Evolutionary conservation across 2,888 invertebrate genomes (phyloP).

Genomic region (Megaustenia siamemsis): DNA sequence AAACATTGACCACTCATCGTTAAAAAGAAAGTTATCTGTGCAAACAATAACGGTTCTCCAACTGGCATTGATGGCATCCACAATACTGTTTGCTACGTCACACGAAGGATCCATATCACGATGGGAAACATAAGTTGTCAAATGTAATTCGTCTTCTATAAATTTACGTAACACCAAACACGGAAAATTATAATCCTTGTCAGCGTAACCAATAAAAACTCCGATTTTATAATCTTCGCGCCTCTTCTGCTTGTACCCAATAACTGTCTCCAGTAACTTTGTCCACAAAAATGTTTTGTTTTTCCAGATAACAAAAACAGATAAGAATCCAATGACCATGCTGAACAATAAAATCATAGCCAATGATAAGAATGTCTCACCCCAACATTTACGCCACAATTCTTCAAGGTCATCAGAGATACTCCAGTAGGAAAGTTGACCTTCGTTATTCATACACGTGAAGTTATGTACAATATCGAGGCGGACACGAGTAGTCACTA

Average conservation of each 20-base stretch:
- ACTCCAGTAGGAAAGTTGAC: neutral
- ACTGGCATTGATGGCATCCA: conserved; percentile 36
- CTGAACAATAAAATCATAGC: conserved; percentile 9
- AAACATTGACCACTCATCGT: conserved; percentile 43
- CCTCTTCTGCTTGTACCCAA: neutral
- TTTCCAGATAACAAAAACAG: conserved; percentile 5
- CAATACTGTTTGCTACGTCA: conserved; percentile 6
- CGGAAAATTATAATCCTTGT: conserved; percentile 6
- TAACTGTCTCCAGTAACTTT: neutral
- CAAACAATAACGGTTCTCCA: conserved; percentile 40
- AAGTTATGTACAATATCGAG: conserved; percentile 18
- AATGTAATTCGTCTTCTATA: conserved; percentile 7
- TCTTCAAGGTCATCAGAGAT: neutral
- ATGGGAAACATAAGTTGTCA: conserved; percentile 1
- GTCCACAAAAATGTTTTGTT: conserved; percentile 23
- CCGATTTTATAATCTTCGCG: conserved; percentile 17
- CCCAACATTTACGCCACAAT: conserved; percentile 35
- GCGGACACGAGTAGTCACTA: conserved; percentile 9
- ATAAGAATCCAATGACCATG: conserved; percentile 9
- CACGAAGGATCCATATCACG: neutral
- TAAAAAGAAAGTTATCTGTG: conserved; percentile 18
- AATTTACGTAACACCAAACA: conserved; percentile 6
- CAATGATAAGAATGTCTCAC: neutral
- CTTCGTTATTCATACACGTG: conserved; percentile 25
- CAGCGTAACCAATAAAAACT: conserved; percentile 43